Conservation (phyloP, 1,140 invertebrate genomes). For the Saccostrea cuccullata region DNA sequence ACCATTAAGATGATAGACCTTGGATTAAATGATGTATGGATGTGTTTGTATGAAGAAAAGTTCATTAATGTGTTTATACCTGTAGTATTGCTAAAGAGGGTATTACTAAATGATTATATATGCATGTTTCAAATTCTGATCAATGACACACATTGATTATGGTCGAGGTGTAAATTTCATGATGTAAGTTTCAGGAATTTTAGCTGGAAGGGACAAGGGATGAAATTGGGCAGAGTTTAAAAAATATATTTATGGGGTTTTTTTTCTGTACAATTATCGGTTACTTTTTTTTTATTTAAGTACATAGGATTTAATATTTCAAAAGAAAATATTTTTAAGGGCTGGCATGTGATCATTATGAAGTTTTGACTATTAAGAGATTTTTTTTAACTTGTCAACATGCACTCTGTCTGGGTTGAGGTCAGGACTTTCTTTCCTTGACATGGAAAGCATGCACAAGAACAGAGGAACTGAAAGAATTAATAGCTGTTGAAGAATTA, state of each 20-base stretch:
- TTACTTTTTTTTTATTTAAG: too few species aligned
- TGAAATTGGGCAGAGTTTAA: too few species aligned
- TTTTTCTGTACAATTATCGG: too few species aligned
- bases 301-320: too few species aligned
- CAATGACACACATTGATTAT: not conserved
- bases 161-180: conserved; percentile 14
- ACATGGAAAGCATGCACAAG: not conserved
- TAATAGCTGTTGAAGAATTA: not conserved
- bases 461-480: not conserved
- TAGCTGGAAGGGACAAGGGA: not conserved
- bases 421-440: not conserved
- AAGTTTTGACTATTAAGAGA: too few species aligned
- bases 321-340: too few species aligned
- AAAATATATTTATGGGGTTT: too few species aligned
- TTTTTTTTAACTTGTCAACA: too few species aligned
- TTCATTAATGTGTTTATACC: not conserved
- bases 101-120: not conserved
- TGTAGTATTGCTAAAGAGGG: not conserved
- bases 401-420: not conserved
- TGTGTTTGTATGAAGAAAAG: not conserved
- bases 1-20: not conserved
- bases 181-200: not conserved
- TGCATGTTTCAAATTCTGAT: not conserved
- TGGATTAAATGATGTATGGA: not conserved
- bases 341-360: too few species aligned